Base-by-base conservation (phyloP, 2,113 vertebrate genomes). In the Varanus komodoensis region DNA sequence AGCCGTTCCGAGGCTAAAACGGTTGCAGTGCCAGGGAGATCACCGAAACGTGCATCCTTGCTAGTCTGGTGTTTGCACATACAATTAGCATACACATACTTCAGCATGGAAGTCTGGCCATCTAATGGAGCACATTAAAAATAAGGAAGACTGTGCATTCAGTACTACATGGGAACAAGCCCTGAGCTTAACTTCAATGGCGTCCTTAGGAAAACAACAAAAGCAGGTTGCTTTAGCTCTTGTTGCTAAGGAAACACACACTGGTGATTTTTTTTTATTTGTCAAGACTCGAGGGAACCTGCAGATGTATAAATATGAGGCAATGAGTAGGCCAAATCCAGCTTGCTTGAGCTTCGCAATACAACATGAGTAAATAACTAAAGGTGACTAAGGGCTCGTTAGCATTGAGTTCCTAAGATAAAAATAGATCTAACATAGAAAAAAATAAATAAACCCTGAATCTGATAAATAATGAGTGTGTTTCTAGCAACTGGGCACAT, bases 161-260 rank as follows among this genome's bases (percentile, higher is more conserved):
- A 34, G 29, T 17, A 12, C 52, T 75, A 57, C 3, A n/a, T 75
- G 34, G 21, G 32, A 77, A 34, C 19, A 77, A 87, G 34, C 52
- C 80, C 32, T 34, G 9, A 83, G 52, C 6, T 44, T n/a, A 77
- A 75, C 54, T n/a, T 68, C 50, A 85, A 67, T 12, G 71, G 12
- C 0, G 34, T 44, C 52, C 14, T 7, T 50, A 21, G 80, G 89
- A 1, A 73, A 54, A 80, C 48, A 74, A 23, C 2, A 29, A 50
- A 54, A 78, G 15, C 57, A 50, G 73, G 14, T 0, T 0, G 12
- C 32, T 54, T 44, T 91, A 57, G 93, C 89, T 21, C 0, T 0
- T 94, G 89, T 87, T 96, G 88, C 89, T 87, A 93, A 87, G 82
- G 89, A 84, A 91, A 92, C 92, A 94, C 14, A 92, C 92, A 89